Evolutionary conservation across 2,888 invertebrate species (phyloP), one percentile per base, ranked within the genome.

Genomic region (Cyaniris semiargus): DNA sequence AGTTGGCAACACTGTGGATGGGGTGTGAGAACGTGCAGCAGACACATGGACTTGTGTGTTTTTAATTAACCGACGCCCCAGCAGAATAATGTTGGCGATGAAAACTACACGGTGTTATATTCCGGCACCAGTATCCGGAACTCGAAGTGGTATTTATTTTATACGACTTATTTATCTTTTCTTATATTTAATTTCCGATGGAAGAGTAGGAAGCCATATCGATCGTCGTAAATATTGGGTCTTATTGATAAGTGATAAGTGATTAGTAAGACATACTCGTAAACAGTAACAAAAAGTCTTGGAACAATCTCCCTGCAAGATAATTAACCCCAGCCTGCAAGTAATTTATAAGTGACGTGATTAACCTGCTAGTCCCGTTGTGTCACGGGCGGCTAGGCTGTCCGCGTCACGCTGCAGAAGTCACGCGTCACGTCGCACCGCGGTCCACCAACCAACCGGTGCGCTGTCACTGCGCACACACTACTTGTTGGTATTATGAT

Each of bases 361-460:
- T 27, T 66, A 27, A 15, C 15, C 15, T 21, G 27, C 13, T 10
- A 66, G 60, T 21, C 23, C 60, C 58, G 8, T 3, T 21, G 58
- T 10, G 21, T 60, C 58, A 60, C 58, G 58, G 58, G 58, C 21
- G 58, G 60, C 23, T n/a, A 23, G 60, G 60, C 60, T 60, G 60
- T 60, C 0, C 21, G 8, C 60, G 23, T 66, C 66, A 66, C 27
- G 27, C 15, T 66, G 27, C 27, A 23, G 60, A 13, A 23, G 18
- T 27, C 66, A 66, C 21, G 18, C 53, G 53, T 53, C 53, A 53
- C 53, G 53, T 53, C 53, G 18, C 27, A 23, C 60, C 23, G 27
- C 66, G 66, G 66, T 66, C 66, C 27, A 27, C 66, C 66, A 27
- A 6, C 66, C 66, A 66, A 66, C 66, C 66, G 13, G 66, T 66